These are phyloP conservation scores for Onychostruthus taczanowskii DNA, from an alignment of 2,113 vertebrate genomes.

Conservation along the genomic window DNA sequence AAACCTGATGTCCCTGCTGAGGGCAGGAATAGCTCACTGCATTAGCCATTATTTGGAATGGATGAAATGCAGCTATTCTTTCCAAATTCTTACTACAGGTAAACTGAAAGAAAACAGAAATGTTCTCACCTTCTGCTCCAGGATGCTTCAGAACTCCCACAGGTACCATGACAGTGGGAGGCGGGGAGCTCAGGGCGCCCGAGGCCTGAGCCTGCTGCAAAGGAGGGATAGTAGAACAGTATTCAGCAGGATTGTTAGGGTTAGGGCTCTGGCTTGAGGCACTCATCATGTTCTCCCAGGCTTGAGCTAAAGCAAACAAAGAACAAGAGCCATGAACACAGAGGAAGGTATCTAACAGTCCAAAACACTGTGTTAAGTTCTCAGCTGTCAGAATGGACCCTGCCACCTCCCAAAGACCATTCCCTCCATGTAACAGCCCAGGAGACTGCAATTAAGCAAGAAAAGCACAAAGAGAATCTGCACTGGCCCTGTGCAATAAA, in stretches of 20 bases:
- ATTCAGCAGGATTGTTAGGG: conserved; percentile 98
- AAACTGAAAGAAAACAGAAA: conserved; percentile 23
- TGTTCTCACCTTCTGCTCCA: conserved; percentile 85
- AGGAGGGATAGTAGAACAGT: conserved; percentile 98
- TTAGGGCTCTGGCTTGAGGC: conserved; percentile 92
- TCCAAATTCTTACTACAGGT: conserved; percentile 23
- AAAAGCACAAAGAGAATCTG: neutral
- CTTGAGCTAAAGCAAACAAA: conserved; percentile 85
- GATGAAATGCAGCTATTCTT: neutral
- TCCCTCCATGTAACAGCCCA: neutral
- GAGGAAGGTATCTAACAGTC: conserved; percentile 21
- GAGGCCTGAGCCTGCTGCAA: conserved; percentile 98
- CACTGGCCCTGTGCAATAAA: neutral
- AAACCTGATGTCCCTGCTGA: neutral
- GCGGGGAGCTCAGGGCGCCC: conserved; percentile 92
- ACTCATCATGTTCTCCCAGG: conserved; percentile 85
- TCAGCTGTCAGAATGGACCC: neutral
- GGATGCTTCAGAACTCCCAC: conserved; percentile 95
- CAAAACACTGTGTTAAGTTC: neutral
- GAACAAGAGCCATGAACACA: conserved; percentile 70
- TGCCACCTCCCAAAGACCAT: neutral
- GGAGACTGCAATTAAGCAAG: neutral
- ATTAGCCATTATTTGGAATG: conserved; percentile 2
- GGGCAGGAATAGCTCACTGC: neutral
- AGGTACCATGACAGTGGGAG: conserved; percentile 98